Conservation (phyloP, 1,140 invertebrate genomes). For the Papilio glaucus region DNA sequence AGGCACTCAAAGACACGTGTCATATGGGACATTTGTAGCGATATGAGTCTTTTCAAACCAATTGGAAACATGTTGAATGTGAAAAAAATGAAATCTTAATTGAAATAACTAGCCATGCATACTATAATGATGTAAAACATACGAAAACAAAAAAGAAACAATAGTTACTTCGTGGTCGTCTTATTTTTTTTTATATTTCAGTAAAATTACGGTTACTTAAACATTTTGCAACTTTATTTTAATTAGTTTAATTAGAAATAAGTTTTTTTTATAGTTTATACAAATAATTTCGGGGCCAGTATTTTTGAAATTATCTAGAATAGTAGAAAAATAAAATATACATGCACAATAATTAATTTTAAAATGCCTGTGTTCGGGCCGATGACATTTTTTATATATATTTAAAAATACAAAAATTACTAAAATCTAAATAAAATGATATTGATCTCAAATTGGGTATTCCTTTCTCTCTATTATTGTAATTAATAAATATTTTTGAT, state of each 20-base stretch:
- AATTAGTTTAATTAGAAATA: slow-evolving; percentile 26
- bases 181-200: too few relatives aligned
- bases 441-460: slow-evolving; percentile 72
- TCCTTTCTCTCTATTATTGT: slow-evolving; percentile 52
- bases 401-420: slow-evolving; percentile 35
- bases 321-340: slow-evolving; percentile 37
- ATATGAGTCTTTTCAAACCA: too few relatives aligned
- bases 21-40: too few relatives aligned
- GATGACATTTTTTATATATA: background rate
- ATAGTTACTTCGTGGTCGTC: too few relatives aligned
- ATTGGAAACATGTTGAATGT: too few relatives aligned
- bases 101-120: too few relatives aligned
- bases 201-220: too few relatives aligned
- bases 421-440: slow-evolving; percentile 35
- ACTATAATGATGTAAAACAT: too few relatives aligned
- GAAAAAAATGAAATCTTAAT: too few relatives aligned
- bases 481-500: slow-evolving; percentile 59
- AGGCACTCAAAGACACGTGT: too few relatives aligned
- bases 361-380: background rate
- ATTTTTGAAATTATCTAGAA: slow-evolving; percentile 66
- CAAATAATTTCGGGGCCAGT: slow-evolving; percentile 65
- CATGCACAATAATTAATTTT: slow-evolving; percentile 22
- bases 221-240: too few relatives aligned
- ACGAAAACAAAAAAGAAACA: too few relatives aligned
- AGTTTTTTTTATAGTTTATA: slow-evolving; percentile 42